Evolutionary conservation across 2,113 vertebrate species (phyloP), one percentile per base, ranked within the genome.

Genomic region (Centropristis striata): DNA sequence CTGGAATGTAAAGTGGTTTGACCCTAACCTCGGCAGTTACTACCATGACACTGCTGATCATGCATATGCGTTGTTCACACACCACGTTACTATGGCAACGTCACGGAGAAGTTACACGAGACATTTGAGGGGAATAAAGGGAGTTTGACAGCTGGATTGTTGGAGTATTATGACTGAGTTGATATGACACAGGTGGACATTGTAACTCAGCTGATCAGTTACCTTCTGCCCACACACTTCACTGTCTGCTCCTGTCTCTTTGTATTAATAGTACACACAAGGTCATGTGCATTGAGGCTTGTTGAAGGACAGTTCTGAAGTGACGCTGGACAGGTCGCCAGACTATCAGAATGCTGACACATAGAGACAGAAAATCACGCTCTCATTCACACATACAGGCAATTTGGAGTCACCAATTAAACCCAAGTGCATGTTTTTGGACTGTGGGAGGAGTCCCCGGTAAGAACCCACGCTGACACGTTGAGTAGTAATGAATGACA

Each of bases 1-100:
- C 39, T 50, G 75, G 55, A 42, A 79, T 66, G 44, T 71, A 39
- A 84, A 80, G 76, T 54, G 76, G 51, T 80, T 65, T 79, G 36
- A 79, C 71, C 64, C n/a, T 16, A 11, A 57, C 57, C 50, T 41
- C 37, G 12, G 44, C 55, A 44, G 41, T 73, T 25, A 77, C 59
- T 66, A 42, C 25, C 21, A 18, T 21, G 46, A 55, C 55, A 44
- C 58, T n/a, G 28, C 32, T 50, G 63, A 50, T 37, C 28, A 44
- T 57, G 21, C 28, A 44, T 41, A 12, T n/a, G 3, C 32, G 32
- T 54, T 37, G 25, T 4, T 14, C 36, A 18, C 27, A 36, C 36
- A 3, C 55, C 13, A 39, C 10, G 36, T 64, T 55, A 47, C 58
- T 13, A 57, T 50, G 20, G 50, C 23, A 51, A 66, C 21, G 14